phyloP scores from a whole-genome alignment of 2,113 vertebrate species.

The Archocentrus centrarchus region DNA sequence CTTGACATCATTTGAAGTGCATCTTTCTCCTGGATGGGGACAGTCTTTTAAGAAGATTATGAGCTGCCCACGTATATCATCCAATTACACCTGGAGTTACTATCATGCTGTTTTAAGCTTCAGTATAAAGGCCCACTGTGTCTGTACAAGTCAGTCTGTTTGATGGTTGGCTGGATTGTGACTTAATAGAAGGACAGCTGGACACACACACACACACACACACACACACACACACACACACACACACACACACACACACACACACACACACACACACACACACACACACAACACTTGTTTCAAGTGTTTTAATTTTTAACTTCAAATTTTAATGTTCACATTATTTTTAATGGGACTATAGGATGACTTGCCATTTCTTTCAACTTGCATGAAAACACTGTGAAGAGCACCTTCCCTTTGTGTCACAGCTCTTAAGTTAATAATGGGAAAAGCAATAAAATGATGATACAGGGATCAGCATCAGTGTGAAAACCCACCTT shows the following conservation, averaged over 20 bases:
- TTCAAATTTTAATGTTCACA: no score
- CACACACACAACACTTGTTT: not conserved
- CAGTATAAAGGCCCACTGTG: not conserved
- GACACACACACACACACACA: conserved; percentile 7
- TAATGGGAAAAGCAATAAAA: no score
- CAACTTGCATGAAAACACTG: no score
- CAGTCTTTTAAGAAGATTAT: conserved; percentile 44
- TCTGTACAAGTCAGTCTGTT: not conserved
- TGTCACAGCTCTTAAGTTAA: no score
- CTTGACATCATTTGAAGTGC: not conserved
- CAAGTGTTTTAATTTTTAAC: no score
- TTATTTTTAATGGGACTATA: no score
- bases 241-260: conserved; percentile 5
- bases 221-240: not conserved
- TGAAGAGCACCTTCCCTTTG: no score
- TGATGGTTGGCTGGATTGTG: conserved; percentile 21
- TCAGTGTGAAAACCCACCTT: not conserved
- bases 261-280: conserved; percentile 5
- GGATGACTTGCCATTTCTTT: no score
- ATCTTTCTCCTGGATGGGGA: not conserved
- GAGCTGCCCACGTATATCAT: conserved; percentile 17
- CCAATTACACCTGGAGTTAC: conserved; percentile 8
- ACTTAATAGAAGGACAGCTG: conserved; percentile 16
- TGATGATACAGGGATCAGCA: not conserved
- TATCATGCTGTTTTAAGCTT: conserved; percentile 28